Evolutionary conservation across 2,113 vertebrate species (phyloP).

Genomic region (Rostratula benghalensis): DNA sequence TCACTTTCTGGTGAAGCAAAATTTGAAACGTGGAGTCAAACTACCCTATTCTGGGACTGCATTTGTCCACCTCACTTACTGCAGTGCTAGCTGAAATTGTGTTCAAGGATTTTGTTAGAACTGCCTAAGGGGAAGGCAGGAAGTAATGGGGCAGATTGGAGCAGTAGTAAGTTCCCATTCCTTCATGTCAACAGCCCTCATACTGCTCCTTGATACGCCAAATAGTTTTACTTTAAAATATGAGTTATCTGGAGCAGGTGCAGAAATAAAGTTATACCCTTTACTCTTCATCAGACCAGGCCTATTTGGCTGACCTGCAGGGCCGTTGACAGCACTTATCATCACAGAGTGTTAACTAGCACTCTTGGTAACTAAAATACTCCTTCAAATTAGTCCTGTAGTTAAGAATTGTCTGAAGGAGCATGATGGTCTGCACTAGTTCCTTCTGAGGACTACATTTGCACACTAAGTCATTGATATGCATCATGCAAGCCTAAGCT

Average conservation of each 20-base stretch:
- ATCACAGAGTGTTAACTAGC: fast-evolving
- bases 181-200: fast-evolving
- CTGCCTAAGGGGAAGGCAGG: background rate
- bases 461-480: fast-evolving
- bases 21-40: background rate
- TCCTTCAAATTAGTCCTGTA: background rate
- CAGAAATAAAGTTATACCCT: background rate
- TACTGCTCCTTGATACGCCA: background rate
- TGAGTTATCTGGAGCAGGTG: background rate
- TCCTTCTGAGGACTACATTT: background rate
- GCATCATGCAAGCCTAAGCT: background rate
- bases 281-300: background rate
- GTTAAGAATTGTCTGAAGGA: background rate
- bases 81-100: fast-evolving
- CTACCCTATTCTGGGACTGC: background rate
- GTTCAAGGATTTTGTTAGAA: fast-evolving
- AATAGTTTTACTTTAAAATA: too few relatives aligned
- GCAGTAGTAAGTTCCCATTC: background rate
- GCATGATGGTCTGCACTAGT: background rate
- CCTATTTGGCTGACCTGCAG: background rate
- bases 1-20: background rate
- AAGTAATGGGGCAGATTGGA: background rate
- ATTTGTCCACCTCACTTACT: fast-evolving
- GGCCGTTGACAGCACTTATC: fast-evolving
- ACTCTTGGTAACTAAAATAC: background rate